Conservation (phyloP, 1,140 invertebrate genomes). For the Zophobas morio region DNA sequence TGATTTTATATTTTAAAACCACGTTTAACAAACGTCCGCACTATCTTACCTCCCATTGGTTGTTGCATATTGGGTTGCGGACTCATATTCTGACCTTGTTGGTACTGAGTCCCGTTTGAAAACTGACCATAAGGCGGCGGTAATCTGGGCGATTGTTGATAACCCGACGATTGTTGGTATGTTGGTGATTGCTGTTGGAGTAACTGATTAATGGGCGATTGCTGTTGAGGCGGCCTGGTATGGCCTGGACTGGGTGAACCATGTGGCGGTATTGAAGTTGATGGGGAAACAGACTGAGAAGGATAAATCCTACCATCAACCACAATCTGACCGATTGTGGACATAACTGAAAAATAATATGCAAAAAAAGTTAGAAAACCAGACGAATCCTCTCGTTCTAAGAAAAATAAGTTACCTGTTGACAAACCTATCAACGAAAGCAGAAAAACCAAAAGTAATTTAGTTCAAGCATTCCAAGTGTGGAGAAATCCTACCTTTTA, state of each 20-base stretch:
- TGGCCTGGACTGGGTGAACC: conserved; percentile 65
- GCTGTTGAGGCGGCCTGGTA: conserved; percentile 63
- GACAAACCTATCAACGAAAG: conserved; percentile 58
- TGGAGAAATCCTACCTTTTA: conserved; percentile 74
- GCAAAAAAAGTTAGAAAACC: conserved; percentile 13
- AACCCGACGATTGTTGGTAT: conserved; percentile 56
- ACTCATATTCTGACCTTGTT: conserved; percentile 47
- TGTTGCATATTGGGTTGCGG: conserved; percentile 44
- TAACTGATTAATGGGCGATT: conserved; percentile 63
- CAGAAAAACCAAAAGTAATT: conserved; percentile 44
- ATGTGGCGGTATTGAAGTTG: conserved; percentile 66
- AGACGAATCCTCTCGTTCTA: not conserved
- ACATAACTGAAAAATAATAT: conserved; percentile 72
- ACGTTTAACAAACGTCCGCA: not conserved
- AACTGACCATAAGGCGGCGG: conserved; percentile 57
- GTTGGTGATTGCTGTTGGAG: conserved; percentile 63
- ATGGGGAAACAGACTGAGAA: conserved; percentile 67
- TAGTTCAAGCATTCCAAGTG: conserved; percentile 35
- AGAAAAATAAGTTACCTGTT: conserved; percentile 57
- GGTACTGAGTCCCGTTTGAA: conserved; percentile 23
- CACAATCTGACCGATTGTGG: conserved; percentile 81
- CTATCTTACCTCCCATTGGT: conserved; percentile 5
- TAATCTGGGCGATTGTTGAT: conserved; percentile 53
- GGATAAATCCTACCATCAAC: conserved; percentile 81
- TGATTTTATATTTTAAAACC: not conserved